Evolutionary conservation across 1,140 invertebrate species (phyloP).

Genomic region (Chelonus insularis): DNA sequence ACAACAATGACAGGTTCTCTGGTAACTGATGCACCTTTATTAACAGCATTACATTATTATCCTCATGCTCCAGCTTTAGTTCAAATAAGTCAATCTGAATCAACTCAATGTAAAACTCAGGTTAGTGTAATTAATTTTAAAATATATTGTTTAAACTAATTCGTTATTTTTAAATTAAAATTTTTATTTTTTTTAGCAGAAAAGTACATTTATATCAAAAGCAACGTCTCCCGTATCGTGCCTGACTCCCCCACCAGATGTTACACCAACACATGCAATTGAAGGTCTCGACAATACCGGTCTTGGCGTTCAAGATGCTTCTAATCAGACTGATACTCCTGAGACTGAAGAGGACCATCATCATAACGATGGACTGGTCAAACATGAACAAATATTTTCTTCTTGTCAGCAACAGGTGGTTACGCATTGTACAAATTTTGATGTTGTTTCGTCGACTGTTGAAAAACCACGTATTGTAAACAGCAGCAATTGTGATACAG

Average conservation of each 20-base stretch:
- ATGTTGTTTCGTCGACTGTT: slow-evolving; percentile 45
- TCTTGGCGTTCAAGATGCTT: slow-evolving; percentile 72
- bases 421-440: slow-evolving; percentile 39
- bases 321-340: slow-evolving; percentile 76
- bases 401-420: slow-evolving; percentile 42
- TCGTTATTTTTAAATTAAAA: too few species aligned
- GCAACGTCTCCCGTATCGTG: slow-evolving; percentile 64
- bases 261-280: slow-evolving; percentile 48
- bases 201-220: slow-evolving; percentile 57
- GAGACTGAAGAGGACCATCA: slow-evolving; percentile 49
- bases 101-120: slow-evolving; percentile 54
- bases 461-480: slow-evolving; percentile 42
- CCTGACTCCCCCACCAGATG: slow-evolving; percentile 66
- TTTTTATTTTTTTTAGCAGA: slow-evolving; percentile 39
- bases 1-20: slow-evolving; percentile 58
- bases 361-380: slow-evolving; percentile 33
- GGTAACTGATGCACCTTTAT: slow-evolving; percentile 51
- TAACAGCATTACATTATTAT: slow-evolving; percentile 54
- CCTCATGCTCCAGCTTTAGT: slow-evolving; percentile 53
- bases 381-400: slow-evolving; percentile 49
- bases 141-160: too few species aligned
- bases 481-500: slow-evolving; percentile 12
- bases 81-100: slow-evolving; percentile 59
- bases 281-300: slow-evolving; percentile 40
- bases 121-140: slow-evolving; percentile 34